Evolutionary conservation across 2,113 vertebrate species (phyloP).

Genomic region (Poeciliopsis prolifica): DNA sequence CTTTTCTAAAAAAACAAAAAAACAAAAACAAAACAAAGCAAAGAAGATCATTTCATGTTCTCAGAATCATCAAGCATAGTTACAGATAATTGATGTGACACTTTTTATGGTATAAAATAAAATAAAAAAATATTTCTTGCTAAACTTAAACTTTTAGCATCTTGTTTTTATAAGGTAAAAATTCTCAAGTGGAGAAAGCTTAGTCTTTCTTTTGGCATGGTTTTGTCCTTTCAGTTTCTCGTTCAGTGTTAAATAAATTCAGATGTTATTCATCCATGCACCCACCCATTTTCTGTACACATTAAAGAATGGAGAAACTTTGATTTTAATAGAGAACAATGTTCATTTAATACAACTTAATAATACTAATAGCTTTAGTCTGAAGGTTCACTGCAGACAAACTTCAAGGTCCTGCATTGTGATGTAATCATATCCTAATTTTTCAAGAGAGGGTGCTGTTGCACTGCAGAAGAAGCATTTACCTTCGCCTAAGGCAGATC

Average conservation of each 20-base stretch:
- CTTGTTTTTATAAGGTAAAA: no score
- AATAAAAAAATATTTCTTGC: no score
- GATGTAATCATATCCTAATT: slow-evolving; percentile 47
- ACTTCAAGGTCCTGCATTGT: slow-evolving; percentile 11
- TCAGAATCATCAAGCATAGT: not conserved
- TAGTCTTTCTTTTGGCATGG: not conserved
- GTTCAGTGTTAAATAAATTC: no score
- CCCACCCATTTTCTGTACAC: not conserved
- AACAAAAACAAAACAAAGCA: not conserved
- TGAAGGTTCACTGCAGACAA: not conserved
- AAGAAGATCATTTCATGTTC: not conserved
- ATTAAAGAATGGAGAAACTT: not conserved
- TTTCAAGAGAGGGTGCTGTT: slow-evolving; percentile 78
- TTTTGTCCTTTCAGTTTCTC: not conserved
- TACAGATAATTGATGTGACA: no score
- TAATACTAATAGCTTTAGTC: not conserved
- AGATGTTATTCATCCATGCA: no score
- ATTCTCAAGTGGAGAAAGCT: not conserved
- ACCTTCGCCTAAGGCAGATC: slow-evolving; percentile 41
- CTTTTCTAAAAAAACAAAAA: not conserved
- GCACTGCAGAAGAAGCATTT: slow-evolving; percentile 46
- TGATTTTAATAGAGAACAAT: not conserved
- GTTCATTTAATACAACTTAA: not conserved
- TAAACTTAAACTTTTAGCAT: no score
- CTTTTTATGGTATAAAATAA: no score